Evolutionary conservation across 2,113 vertebrate species (phyloP).

Genomic region (Budorcas taxicolor): DNA sequence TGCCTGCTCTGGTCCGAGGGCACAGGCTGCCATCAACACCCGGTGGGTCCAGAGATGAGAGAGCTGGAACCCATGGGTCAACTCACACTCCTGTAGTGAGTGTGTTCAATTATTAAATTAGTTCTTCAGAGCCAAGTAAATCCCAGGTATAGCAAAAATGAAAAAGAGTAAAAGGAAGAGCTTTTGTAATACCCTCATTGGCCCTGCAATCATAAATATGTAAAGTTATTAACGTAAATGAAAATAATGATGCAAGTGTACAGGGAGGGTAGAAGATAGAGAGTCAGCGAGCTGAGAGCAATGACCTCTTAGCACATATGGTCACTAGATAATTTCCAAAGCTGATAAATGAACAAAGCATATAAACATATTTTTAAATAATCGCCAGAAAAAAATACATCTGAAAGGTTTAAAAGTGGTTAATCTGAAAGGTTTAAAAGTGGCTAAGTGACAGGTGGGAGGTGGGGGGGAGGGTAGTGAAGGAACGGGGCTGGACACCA

Average conservation of each 20-base stretch:
- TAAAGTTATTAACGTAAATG: background rate
- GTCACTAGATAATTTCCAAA: background rate
- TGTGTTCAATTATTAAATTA: background rate
- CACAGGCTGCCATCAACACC: background rate
- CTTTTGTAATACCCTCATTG: rapidly evolving
- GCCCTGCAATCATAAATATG: background rate
- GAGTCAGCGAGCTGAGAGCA: background rate
- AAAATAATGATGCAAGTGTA: background rate
- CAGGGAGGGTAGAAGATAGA: background rate
- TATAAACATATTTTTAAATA: background rate
- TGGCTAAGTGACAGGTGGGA: too few species aligned
- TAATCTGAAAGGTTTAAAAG: background rate
- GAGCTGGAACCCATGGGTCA: background rate
- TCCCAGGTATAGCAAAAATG: background rate
- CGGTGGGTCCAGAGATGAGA: background rate
- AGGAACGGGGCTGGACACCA: background rate
- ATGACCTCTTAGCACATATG: background rate
- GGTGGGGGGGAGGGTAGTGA: too few species aligned
- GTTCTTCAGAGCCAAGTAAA: background rate
- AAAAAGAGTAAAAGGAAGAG: background rate
- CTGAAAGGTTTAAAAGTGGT: background rate
- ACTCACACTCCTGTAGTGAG: background rate
- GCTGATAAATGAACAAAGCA: background rate
- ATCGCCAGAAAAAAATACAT: background rate
- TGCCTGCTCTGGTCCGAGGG: background rate